Base-by-base conservation (phyloP, 1,140 invertebrate genomes). In the Cyclina sinensis region DNA sequence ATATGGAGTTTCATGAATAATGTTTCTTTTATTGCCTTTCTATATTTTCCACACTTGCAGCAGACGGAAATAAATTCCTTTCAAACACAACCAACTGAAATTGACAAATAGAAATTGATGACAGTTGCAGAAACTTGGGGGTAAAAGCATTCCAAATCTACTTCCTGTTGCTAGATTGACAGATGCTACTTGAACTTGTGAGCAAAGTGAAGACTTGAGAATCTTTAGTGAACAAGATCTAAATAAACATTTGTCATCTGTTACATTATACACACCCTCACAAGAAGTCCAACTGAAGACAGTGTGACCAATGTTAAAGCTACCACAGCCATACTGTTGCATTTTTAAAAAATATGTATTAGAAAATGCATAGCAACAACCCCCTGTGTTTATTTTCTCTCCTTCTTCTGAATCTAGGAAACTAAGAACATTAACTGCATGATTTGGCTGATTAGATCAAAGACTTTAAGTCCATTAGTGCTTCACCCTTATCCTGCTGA, bases 221-320 rank as follows among this genome's bases (percentile, higher is more conserved):
- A 4, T 54, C 51, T 18, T 54, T 30, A 18, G 24, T 65, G 59
- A 1, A 18, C 24, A 16, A 65, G 59, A 65, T 70, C 65, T 39
- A 37, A 27, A 32, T 70, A 70, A 70, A 70, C 65, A 70, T 9
- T 65, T 27, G n/a, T 65, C 65, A 70, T 70, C 32, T 70, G 65
- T 39, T 30, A 35, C 24, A 4, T 5, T 65, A 30, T 32, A 57
- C 16, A 21, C 51, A 54, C 51, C 12, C 51, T 54, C 43, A 14
- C 43, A 43, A 43, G 43, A 43, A 43, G 43, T 43, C 43, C 4
- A 43, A 43, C 43, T 43, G 21, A 18, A n/a, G 54, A 57, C 54
- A 57, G 54, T 57, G 54, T 57, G 24, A 57, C 43, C 14, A 14
- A 43, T 7, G 43, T n/a, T n/a, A n/a, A n/a, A n/a, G n/a, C n/a